phyloP scores from a whole-genome alignment of 2,113 vertebrate genomes.

The Thomomys bottae region DNA sequence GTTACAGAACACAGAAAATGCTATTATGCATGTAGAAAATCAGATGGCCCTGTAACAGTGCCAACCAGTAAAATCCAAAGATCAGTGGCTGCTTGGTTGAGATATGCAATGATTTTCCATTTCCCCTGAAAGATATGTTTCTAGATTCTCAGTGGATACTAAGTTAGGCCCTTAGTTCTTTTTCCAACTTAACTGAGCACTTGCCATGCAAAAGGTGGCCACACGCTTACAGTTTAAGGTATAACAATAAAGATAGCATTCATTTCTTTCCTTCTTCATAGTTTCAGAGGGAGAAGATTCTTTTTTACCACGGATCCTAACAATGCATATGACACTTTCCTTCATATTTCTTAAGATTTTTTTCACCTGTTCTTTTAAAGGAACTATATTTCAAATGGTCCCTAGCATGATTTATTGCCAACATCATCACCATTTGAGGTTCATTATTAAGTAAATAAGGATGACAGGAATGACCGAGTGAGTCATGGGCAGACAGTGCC shows the following conservation, averaged over 20 bases:
- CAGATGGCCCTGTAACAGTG: neutral
- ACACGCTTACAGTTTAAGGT: neutral
- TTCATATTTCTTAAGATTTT: too few relatives aligned
- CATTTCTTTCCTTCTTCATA: neutral
- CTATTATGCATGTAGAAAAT: neutral
- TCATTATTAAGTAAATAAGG: neutral
- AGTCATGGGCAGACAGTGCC: too few relatives aligned
- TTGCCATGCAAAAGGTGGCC: neutral
- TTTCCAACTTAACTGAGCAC: neutral
- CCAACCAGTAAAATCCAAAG: neutral
- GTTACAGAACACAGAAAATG: neutral
- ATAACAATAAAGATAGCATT: neutral
- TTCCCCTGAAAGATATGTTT: neutral
- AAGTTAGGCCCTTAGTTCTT: neutral
- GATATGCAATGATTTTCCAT: neutral
- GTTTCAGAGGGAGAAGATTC: neutral
- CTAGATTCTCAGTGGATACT: neutral
- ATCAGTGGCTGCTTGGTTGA: neutral
- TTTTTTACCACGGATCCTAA: neutral
- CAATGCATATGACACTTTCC: neutral
- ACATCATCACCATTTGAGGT: neutral
- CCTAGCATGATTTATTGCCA: neutral
- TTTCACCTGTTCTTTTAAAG: neutral
- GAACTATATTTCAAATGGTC: neutral
- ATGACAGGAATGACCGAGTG: neutral